Evolutionary conservation across 2,113 vertebrate species (phyloP).

Genomic region (Opisthocomus hoazin): DNA sequence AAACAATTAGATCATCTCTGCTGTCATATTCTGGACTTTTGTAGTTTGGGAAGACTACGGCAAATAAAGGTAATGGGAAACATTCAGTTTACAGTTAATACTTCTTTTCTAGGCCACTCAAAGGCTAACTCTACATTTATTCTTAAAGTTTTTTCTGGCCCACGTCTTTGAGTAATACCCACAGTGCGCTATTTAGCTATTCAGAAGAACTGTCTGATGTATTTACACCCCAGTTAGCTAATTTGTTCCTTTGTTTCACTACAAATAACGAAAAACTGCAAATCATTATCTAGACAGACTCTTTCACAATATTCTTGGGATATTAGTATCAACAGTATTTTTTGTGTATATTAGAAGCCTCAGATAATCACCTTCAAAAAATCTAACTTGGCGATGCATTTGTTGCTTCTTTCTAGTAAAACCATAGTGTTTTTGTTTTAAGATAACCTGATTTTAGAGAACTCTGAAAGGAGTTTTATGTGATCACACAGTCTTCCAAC

Average conservation of each 20-base stretch:
- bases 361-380: neutral
- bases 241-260: neutral
- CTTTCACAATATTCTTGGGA: neutral
- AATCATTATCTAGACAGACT: neutral
- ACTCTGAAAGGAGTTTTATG: neutral
- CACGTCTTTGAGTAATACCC: neutral
- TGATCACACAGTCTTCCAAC: neutral
- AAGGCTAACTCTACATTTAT: neutral
- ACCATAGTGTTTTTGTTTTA: neutral
- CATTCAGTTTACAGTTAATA: neutral
- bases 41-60: neutral
- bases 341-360: neutral
- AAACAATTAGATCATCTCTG: neutral
- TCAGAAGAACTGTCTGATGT: neutral
- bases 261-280: neutral
- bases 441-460: neutral
- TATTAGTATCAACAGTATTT: neutral
- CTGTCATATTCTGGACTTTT: neutral
- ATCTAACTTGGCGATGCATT: neutral
- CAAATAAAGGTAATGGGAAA: neutral
- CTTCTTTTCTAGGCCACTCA: neutral
- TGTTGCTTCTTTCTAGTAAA: neutral
- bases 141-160: neutral
- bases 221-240: neutral
- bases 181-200: neutral